These are phyloP conservation scores for Leiothrix lutea DNA, from an alignment of 2,113 vertebrate genomes.

Conservation along the genomic window DNA sequence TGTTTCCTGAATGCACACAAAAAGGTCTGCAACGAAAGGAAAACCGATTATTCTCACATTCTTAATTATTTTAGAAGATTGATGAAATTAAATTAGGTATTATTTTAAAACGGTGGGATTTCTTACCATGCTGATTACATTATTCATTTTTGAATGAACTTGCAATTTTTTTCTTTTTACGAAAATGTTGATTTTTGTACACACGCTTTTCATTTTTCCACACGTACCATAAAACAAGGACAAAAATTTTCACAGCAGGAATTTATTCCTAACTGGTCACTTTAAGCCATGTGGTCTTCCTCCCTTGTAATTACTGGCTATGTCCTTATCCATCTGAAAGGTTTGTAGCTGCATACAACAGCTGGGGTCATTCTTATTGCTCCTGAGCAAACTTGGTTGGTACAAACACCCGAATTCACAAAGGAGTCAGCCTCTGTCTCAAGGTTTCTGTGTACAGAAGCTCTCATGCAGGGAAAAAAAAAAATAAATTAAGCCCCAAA, in stretches of 20 bases:
- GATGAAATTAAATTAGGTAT: background rate
- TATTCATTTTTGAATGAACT: background rate
- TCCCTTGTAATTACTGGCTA: background rate
- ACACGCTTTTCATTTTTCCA: background rate
- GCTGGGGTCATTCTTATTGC: background rate
- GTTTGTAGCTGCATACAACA: background rate
- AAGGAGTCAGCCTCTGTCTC: background rate
- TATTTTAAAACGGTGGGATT: background rate
- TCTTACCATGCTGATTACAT: background rate
- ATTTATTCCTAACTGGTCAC: background rate
- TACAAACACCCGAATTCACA: background rate
- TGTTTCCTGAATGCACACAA: background rate
- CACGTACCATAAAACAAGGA: background rate
- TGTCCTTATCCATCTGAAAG: background rate
- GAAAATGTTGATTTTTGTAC: background rate
- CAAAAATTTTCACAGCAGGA: background rate
- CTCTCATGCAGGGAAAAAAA: background rate
- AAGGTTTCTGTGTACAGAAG: background rate
- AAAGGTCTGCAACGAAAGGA: background rate
- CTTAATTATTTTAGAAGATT: background rate
- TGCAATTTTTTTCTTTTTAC: fast-evolving
- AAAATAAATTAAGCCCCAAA: background rate
- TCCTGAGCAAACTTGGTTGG: background rate
- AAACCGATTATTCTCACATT: background rate
- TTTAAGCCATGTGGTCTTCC: background rate